A percentile compares a stretch with the other conserved stretches of the same genome.
Evolutionary conservation across 2,888 invertebrate species (phyloP).

Genomic region (Cistogaster globosa): DNA sequence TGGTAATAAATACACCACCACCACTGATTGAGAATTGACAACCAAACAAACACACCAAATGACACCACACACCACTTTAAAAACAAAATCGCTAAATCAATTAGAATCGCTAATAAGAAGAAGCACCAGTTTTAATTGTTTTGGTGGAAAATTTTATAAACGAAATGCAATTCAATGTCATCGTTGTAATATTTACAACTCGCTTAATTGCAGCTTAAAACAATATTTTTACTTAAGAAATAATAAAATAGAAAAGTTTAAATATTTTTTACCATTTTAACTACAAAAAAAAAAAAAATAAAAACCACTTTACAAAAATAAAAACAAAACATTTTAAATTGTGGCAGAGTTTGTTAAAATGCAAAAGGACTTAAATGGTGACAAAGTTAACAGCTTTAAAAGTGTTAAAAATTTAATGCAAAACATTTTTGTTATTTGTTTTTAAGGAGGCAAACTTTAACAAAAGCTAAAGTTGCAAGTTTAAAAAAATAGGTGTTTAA

Average conservation of each 20-base stretch:
- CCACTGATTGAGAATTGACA: conserved; percentile 24
- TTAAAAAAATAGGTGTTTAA: no score
- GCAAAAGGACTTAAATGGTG: conserved; percentile 27
- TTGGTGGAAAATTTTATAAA: not conserved
- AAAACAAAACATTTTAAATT: not conserved
- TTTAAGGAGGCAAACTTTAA: conserved; percentile 30
- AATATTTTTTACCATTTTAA: conserved; percentile 15
- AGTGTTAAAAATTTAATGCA: conserved; percentile 33
- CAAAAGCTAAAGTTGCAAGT: not conserved
- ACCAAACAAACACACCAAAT: conserved; percentile 27
- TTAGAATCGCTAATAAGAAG: conserved; percentile 25
- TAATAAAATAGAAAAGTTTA: conserved; percentile 14
- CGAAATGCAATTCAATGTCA: no score
- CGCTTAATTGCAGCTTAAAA: no score
- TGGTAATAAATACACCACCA: conserved; percentile 51
- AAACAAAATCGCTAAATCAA: conserved; percentile 37
- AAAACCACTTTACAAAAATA: conserved; percentile 10
- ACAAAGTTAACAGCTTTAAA: conserved; percentile 46
- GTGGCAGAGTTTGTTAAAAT: conserved; percentile 10
- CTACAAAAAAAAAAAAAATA: not conserved
- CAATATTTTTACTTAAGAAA: not conserved
- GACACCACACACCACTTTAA: no score
- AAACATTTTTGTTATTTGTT: conserved; percentile 3
- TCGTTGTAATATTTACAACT: no score
- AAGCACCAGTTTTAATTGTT: not conserved